Evolutionary conservation across 2,888 invertebrate genomes (phyloP), one percentile per base, ranked within the genome.

Genomic region (Rhopalosiphum nymphaeae): DNA sequence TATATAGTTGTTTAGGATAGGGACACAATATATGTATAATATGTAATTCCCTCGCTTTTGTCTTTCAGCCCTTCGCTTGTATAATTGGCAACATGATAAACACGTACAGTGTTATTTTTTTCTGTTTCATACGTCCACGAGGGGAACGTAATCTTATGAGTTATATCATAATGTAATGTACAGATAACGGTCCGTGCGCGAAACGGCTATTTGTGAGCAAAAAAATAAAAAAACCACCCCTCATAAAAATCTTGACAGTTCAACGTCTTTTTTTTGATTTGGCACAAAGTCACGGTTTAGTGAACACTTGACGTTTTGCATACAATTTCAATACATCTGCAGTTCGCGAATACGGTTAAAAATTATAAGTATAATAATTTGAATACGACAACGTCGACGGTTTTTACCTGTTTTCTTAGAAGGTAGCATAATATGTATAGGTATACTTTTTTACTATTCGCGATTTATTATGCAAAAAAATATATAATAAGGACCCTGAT

Each of bases 191-290:
- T 92, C 67, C 78, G 93, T 89, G 46, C 84, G 93, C 89, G 29
- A 93, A 93, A 61, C 94, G 94, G 49, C 94, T 91, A 61, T 57
- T 61, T 36, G 29, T 25, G 21, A 53, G 53, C 11, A 29, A 46
- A 57, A 92, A 92, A 25, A 85, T 7, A 90, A 93, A 90, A 90
- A 90, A 91, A 86, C 49, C 36, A 91, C 90, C 90, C 94, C 93
- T 53, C 13, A 94, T 42, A 87, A 94, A 78, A 86, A 86, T 94
- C 94, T 94, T 94, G 94, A 94, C 94, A 86, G 94, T 86, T 94
- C 94, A 94, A 94, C 94, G 94, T 94, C 94, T 94, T 94, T 94
- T 94, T 92, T 92, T 93, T 93, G 92, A 93, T 91, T 94, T 49
- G 91, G 86, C 90, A 44, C n/a, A 94, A 90, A 87, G 94, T 94